phyloP scores from a whole-genome alignment of 2,888 invertebrate genomes.

The Ichneumon xanthorius region DNA sequence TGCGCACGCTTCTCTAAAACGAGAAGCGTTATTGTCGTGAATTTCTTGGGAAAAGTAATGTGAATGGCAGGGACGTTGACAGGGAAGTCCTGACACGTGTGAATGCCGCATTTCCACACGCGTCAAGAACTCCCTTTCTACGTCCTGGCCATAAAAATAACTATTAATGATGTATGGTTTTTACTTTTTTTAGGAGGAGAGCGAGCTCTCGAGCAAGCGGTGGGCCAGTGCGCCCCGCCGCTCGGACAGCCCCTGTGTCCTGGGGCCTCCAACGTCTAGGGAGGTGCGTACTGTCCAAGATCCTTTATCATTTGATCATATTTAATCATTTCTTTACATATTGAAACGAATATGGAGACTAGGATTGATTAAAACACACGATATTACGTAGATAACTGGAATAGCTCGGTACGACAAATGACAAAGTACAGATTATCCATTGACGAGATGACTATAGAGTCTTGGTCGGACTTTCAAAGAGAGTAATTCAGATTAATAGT shows the following conservation, averaged over 20 bases:
- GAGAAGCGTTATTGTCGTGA: neutral
- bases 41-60: neutral
- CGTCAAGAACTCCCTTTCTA: too few species aligned
- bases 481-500: too few species aligned
- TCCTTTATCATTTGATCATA: neutral
- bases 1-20: too few species aligned
- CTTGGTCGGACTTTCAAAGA: too few species aligned
- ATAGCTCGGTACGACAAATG: too few species aligned
- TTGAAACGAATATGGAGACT: neutral
- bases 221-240: conserved; percentile 89
- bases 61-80: too few species aligned
- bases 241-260: conserved; percentile 85
- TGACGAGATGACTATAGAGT: too few species aligned
- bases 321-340: neutral
- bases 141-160: neutral
- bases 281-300: conserved; percentile 74
- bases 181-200: conserved; percentile 88
- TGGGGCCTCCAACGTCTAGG: conserved; percentile 84
- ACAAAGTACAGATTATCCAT: too few species aligned
- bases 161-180: conserved; percentile 22
- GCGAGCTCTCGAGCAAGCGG: conserved; percentile 89
- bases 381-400: too few species aligned
- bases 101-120: too few species aligned
- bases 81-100: too few species aligned
- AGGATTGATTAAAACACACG: too few species aligned